Conservation (phyloP, 2,888 invertebrate species). For the Pardosa pseudoannulata region DNA sequence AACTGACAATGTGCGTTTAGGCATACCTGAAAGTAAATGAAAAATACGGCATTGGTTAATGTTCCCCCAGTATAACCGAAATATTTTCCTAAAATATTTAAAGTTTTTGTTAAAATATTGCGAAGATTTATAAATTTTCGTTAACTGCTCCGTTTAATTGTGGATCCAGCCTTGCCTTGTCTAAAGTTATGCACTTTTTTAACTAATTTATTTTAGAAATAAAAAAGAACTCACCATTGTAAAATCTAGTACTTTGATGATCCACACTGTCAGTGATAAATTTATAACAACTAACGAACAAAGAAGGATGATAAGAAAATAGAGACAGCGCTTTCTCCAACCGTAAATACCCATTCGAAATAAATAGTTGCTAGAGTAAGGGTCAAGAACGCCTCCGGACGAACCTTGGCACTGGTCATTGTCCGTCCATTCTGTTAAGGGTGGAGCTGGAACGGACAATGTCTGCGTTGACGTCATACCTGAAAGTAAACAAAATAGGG, state of each 20-base stretch:
- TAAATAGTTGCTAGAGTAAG: constrained; percentile 58
- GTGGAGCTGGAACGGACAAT: constrained; percentile 30
- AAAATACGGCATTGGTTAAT: no score
- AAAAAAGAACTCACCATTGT: constrained; percentile 69
- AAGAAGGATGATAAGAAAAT: constrained; percentile 90
- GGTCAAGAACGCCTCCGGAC: constrained; percentile 19
- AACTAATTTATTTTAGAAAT: no score
- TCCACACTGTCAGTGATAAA: constrained; percentile 96
- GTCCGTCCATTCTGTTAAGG: constrained; percentile 51
- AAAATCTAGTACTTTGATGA: constrained; percentile 81
- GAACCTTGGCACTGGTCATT: constrained; percentile 21
- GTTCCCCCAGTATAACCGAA: no score
- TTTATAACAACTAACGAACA: constrained; percentile 95
- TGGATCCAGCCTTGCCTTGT: no score
- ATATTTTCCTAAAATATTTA: no score
- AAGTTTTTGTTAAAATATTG: no score
- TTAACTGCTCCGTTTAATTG: no score
- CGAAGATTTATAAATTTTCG: no score
- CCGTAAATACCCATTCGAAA: constrained; percentile 90
- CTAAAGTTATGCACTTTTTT: no score
- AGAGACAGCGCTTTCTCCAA: constrained; percentile 97
- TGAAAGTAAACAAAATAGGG: no score
- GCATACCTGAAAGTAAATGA: no score
- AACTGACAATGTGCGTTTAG: no score
- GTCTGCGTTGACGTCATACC: constrained; percentile 57